Base-by-base conservation (phyloP, 2,797 vertebrate genomes). In the Acanthornis magna region DNA sequence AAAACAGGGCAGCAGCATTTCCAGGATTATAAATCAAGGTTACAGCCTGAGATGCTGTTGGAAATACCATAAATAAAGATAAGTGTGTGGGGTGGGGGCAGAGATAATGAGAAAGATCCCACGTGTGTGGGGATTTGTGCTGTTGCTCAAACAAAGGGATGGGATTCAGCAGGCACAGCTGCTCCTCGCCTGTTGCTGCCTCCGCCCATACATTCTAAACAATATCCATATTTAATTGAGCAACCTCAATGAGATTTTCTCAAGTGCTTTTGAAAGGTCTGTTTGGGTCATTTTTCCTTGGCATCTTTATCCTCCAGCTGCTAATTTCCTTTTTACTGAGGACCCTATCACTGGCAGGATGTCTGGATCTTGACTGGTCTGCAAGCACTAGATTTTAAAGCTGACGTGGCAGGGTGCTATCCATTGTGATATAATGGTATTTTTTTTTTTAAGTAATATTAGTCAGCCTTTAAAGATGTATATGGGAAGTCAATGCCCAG, bases 101-200 rank as follows among this genome's bases (percentile, higher is more conserved):
- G 76, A 95, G n/a, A 57, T 67, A 90, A 79, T 70, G 82, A 90
- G 87, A 88, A 77, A 40, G n/a, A 55, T 78, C 83, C 73, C 54
- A 79, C 16, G 43, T 86, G 58, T 85, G 38, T 76, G 62, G 72
- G 61, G 72, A 87, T 89, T 82, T 88, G 34, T 91, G 66, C 67
- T 94, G 89, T 91, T 91, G 27, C 89, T 96, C 65, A 81, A 76
- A 89, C 81, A 43, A 95, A 97, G 67, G 72, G 54, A 87, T 78
- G n/a, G 34, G 73, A 85, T 91, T 73, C 76, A 85, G 84, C 45
- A 77, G 53, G 87, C 93, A 63, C 93, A 94, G 94, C 89, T 96
- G 82, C 66, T 89, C 70, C 78, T 83, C 67, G 85, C 84, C 71
- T 91, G 53, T 40, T 83, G 63, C 68, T 91, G 58, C 65, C 55